Conservation (phyloP, 2,888 invertebrate species). For the Smittia aterrima region DNA sequence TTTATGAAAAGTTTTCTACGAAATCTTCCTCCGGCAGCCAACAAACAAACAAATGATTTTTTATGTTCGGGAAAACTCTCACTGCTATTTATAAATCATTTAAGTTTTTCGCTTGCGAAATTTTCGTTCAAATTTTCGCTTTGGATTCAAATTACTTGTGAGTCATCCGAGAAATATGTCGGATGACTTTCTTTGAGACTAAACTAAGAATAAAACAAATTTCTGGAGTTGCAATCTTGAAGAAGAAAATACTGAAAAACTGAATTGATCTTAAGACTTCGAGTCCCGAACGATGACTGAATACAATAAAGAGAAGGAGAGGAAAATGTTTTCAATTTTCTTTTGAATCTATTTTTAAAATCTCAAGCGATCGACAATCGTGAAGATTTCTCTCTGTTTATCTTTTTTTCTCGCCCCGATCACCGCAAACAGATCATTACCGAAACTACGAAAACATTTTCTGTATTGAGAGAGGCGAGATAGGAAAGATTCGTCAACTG, state of each 20-base stretch:
- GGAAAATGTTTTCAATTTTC: background rate
- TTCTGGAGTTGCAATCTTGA: background rate
- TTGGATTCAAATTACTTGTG: background rate
- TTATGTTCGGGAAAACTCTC: conserved; percentile 24
- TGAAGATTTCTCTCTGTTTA: background rate
- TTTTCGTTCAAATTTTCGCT: conserved; percentile 13
- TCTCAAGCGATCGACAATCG: background rate
- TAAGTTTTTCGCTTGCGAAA: background rate
- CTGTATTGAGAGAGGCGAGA: background rate
- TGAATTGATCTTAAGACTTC: background rate
- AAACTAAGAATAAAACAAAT: background rate
- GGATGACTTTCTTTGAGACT: background rate
- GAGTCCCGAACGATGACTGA: conserved; percentile 28
- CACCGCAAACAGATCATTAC: background rate
- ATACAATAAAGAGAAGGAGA: background rate
- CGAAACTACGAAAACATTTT: background rate
- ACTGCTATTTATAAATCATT: conserved; percentile 35
- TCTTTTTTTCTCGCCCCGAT: background rate
- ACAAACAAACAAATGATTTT: conserved; percentile 36
- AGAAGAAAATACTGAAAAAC: background rate
- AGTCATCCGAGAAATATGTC: background rate
- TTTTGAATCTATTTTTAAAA: conserved; percentile 21
- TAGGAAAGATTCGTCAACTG: background rate
- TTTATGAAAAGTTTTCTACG: background rate
- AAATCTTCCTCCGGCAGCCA: background rate